These are phyloP conservation scores for Buceros bicornis DNA, from an alignment of 2,797 vertebrate species.

Conservation along the genomic window DNA sequence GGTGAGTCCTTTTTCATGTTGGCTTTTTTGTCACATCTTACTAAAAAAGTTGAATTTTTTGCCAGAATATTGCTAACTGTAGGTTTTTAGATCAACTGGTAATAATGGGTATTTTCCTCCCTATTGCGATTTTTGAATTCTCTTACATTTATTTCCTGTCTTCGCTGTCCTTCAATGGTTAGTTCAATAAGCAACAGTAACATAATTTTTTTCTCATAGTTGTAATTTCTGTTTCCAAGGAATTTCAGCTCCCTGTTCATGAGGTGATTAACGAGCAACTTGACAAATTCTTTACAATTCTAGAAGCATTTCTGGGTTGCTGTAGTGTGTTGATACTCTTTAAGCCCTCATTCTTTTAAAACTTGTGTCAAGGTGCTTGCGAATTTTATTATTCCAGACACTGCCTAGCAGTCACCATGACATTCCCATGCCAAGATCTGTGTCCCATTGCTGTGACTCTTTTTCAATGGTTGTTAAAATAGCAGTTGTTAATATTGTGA, in stretches of 20 bases:
- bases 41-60: not conserved
- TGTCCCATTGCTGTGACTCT: not conserved
- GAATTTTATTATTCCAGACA: not conserved
- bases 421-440: not conserved
- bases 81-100: not conserved
- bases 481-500: not conserved
- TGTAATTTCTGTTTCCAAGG: not conserved
- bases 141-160: not conserved
- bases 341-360: not conserved
- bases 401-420: not conserved
- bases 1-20: not conserved
- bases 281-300: not conserved
- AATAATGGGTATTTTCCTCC: not conserved
- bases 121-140: not conserved
- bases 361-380: not conserved
- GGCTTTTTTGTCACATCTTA: not conserved
- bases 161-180: not conserved
- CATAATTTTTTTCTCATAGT: not conserved
- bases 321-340: not conserved
- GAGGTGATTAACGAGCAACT: not conserved
- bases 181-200: not conserved
- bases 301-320: not conserved
- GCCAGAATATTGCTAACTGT: not conserved
- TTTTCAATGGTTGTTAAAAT: not conserved
- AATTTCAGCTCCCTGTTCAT: not conserved